Conservation (phyloP, 2,113 vertebrate species). For the Coreoperca whiteheadi region DNA sequence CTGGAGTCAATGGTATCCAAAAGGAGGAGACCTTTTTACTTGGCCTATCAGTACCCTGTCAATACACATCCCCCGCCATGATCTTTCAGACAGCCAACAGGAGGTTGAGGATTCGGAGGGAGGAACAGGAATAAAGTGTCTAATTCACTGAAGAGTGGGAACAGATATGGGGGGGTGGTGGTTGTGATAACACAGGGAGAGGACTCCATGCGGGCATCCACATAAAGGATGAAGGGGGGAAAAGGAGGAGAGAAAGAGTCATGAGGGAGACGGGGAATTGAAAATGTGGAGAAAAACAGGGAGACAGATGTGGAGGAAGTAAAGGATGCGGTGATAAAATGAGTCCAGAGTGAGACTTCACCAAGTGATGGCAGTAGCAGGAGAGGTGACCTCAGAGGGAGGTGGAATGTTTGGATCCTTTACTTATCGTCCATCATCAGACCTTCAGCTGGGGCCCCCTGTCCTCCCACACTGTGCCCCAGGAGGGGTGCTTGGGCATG, state of each 20-base stretch:
- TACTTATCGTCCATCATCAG: slow-evolving; percentile 55
- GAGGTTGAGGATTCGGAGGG: background rate
- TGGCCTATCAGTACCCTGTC: slow-evolving; percentile 28
- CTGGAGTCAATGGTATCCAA: slow-evolving; percentile 28
- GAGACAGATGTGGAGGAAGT: slow-evolving; percentile 39
- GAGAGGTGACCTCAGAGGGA: slow-evolving; percentile 29
- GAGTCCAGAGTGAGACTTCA: slow-evolving; percentile 13
- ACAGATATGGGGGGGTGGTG: slow-evolving; percentile 35
- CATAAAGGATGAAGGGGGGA: background rate
- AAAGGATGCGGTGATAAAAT: slow-evolving; percentile 10
- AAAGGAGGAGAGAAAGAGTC: background rate
- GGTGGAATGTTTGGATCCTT: slow-evolving; percentile 20
- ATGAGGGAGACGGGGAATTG: slow-evolving; percentile 1
- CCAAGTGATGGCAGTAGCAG: slow-evolving; percentile 3
- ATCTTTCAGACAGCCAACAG: slow-evolving; percentile 31
- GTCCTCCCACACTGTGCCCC: slow-evolving; percentile 48
- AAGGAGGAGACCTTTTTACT: slow-evolving; percentile 35
- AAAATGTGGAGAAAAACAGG: slow-evolving; percentile 25
- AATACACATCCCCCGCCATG: slow-evolving; percentile 7
- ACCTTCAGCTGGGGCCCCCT: slow-evolving; percentile 46
- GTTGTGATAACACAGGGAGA: slow-evolving; percentile 59
- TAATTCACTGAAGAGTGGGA: slow-evolving; percentile 59
- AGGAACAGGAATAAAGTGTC: slow-evolving; percentile 18
- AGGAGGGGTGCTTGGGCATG: slow-evolving; percentile 58
- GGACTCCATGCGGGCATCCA: slow-evolving; percentile 35